Percentiles rank a stretch among this genome's conserved stretches.
phyloP scores from a whole-genome alignment of 1,140 invertebrate species.

The Pseudomyrmex flavicornis region DNA sequence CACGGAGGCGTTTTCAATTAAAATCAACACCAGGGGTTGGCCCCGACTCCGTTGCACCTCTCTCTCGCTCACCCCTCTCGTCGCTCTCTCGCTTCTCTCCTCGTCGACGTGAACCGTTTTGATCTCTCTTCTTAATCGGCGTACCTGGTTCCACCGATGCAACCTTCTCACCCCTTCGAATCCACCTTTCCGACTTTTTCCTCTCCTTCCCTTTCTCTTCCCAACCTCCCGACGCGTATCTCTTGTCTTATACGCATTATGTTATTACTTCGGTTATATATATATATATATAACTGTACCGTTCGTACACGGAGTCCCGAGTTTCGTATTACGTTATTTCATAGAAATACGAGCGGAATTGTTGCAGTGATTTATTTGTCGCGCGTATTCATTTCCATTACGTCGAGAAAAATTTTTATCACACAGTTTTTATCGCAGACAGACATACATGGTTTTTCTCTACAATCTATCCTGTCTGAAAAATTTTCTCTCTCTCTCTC shows the following conservation, averaged over 20 bases:
- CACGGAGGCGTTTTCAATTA: slow-evolving; percentile 82
- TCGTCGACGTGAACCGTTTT: slow-evolving; percentile 46
- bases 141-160: slow-evolving; percentile 45
- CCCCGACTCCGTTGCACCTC: slow-evolving; percentile 18
- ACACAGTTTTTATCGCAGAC: no score
- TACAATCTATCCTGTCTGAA: neutral
- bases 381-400: neutral
- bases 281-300: neutral
- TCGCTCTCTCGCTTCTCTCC: slow-evolving; percentile 21
- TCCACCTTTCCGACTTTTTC: neutral
- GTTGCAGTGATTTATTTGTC: slow-evolving; percentile 25
- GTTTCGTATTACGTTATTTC: slow-evolving; percentile 39
- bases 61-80: slow-evolving; percentile 16
- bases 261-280: slow-evolving; percentile 31
- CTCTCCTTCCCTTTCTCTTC: neutral
- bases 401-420: slow-evolving; percentile 4
- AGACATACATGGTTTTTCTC: neutral
- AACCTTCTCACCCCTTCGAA: neutral
- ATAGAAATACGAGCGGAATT: neutral
- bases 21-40: slow-evolving; percentile 78
- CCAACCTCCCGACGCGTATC: neutral
- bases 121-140: slow-evolving; percentile 54
- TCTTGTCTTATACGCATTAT: slow-evolving; percentile 27
- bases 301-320: neutral
- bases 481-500: neutral